A percentile compares a stretch with the other conserved stretches of the same genome.
phyloP scores from a whole-genome alignment of 1,140 invertebrate genomes.

The Lordiphosa collinella region DNA sequence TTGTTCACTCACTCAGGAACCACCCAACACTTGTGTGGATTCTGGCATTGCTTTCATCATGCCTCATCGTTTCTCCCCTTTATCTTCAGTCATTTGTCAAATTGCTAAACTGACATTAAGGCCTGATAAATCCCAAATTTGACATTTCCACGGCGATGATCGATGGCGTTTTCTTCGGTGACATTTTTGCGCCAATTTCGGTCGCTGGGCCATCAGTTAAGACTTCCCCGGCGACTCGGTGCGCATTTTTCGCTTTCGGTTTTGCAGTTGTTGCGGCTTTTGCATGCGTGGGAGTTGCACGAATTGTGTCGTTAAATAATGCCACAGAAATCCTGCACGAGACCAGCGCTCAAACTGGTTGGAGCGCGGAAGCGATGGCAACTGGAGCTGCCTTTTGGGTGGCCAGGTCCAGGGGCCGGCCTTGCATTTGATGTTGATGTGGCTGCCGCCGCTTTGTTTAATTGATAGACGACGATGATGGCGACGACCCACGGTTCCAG shows the following conservation, averaged over 20 bases:
- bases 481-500: conserved; percentile 59
- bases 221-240: conserved; percentile 48
- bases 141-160: conserved; percentile 67
- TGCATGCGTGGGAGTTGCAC: conserved; percentile 74
- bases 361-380: conserved; percentile 66
- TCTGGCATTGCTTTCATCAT: conserved; percentile 29
- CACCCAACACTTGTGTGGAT: conserved; percentile 6
- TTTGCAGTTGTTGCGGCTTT: conserved; percentile 44
- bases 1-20: too few relatives aligned
- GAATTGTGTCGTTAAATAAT: conserved; percentile 76
- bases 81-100: conserved; percentile 73
- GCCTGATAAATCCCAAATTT: conserved; percentile 70
- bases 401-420: conserved; percentile 57
- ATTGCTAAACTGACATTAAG: conserved; percentile 76
- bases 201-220: conserved; percentile 75
- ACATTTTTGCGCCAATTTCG: conserved; percentile 76
- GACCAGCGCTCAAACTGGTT: conserved; percentile 31
- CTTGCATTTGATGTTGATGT: conserved; percentile 68
- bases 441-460: conserved; percentile 68
- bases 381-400: conserved; percentile 71
- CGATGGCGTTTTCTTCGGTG: conserved; percentile 59
- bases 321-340: conserved; percentile 68
- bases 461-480: conserved; percentile 60
- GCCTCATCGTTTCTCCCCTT: conserved; percentile 32
- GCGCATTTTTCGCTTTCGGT: conserved; percentile 74